Evolutionary conservation across 1,140 invertebrate genomes (phyloP), one percentile per base, ranked within the genome.

Genomic region (Harlomillsia oculata): DNA sequence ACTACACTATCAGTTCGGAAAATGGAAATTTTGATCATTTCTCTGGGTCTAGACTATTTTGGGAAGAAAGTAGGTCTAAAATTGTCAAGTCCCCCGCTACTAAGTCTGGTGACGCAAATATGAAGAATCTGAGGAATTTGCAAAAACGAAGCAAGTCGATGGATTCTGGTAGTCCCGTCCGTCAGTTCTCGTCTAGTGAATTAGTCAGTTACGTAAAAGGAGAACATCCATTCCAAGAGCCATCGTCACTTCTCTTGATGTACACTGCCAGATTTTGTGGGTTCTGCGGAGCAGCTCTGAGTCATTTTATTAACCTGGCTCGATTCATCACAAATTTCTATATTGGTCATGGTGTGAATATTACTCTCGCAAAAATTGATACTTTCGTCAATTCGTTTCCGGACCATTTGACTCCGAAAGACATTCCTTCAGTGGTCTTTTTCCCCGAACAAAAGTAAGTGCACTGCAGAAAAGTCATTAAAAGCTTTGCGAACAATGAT

Each of bases 211-310:
- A 40, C 16, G 23, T 53, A 26, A 54, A 28, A 11, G 30, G 40
- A 20, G n/a, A 18, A 14, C 8, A 20, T 5, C 32, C 43, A n/a
- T 39, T 26, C 32, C 29, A 53, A 14, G 11, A 29, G 0, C 16
- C 25, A 11, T 21, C 28, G 11, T 49, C 60, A 18, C 37, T 65
- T 0, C 44, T 65, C 5, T 18, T 65, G 8, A 41, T 65, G 30
- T 65, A 56, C 39, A 60, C 60, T 21, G 60, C 64, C 5, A 39
- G 40, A 9, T 62, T 60, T 51, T 65, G 64, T 53, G 64, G 64
- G 4, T 62, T 34, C 40, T 65, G 64, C 49, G 51, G 43, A n/a
- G 36, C 62, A 18, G 48, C 52, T n/a, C 29, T 62, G 21, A 43
- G 57, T 5, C 57, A 62, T 9, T 62, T 62, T 39, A 54, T 65